Percentiles rank a stretch among this genome's conserved stretches.
Evolutionary conservation across 1,140 invertebrate species (phyloP).

Genomic region (Drosophila kanapiae): DNA sequence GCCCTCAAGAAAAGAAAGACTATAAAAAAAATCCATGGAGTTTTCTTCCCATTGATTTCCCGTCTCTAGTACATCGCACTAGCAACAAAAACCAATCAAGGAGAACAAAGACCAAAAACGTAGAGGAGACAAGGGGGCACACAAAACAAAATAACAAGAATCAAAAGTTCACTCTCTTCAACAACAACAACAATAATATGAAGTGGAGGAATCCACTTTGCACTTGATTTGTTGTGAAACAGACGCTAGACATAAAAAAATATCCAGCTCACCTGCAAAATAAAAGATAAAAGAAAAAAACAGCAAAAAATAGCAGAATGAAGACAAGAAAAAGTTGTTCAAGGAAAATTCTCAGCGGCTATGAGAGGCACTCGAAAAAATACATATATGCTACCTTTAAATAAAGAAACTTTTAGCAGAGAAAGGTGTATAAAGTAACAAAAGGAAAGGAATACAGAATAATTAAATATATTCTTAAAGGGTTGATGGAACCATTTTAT

Average conservation of each 20-base stretch:
- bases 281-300: constrained; percentile 17
- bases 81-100: constrained; percentile 59
- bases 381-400: not conserved
- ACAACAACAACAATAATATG: constrained; percentile 39
- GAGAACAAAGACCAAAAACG: constrained; percentile 29
- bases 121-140: not conserved
- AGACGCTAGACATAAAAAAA: constrained; percentile 53
- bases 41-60: constrained; percentile 54
- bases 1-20: constrained; percentile 2
- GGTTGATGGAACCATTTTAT: not conserved
- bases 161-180: constrained; percentile 53
- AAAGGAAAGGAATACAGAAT: not conserved
- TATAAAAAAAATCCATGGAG: constrained; percentile 8
- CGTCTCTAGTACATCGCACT: constrained; percentile 32
- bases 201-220: constrained; percentile 50
- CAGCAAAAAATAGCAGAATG: constrained; percentile 8
- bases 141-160: constrained; percentile 56
- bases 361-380: constrained; percentile 12
- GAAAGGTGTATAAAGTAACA: not conserved
- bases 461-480: not conserved
- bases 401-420: not conserved
- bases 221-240: constrained; percentile 71
- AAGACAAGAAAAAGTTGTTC: constrained; percentile 34
- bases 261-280: constrained; percentile 44
- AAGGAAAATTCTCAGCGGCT: constrained; percentile 41